phyloP scores from a whole-genome alignment of 2,797 vertebrate species.

The Harpagifer antarcticus region DNA sequence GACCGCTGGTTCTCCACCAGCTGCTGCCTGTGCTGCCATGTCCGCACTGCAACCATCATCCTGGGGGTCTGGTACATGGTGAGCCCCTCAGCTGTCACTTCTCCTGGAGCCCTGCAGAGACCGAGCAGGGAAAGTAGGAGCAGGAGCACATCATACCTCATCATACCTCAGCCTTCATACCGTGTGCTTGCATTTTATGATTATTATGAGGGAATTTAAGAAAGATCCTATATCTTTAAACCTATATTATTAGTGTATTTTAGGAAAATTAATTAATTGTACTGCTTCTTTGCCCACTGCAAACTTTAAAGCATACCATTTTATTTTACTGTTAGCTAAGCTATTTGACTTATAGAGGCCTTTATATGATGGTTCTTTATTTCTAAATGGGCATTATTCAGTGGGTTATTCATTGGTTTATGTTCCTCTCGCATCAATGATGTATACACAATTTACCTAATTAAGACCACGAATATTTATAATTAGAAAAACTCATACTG shows the following conservation, averaged over 20 bases:
- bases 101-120: constrained; percentile 12
- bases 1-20: constrained; percentile 91
- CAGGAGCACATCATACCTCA: neutral
- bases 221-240: too few species aligned
- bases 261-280: too few species aligned
- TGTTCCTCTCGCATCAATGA: neutral
- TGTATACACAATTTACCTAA: neutral
- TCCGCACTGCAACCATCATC: constrained; percentile 94
- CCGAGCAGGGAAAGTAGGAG: neutral
- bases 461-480: neutral
- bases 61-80: constrained; percentile 95
- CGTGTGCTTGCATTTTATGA: neutral
- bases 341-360: neutral
- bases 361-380: neutral
- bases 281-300: too few species aligned
- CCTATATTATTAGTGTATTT: too few species aligned
- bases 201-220: neutral
- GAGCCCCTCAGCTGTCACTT: constrained; percentile 66
- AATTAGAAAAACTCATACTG: neutral
- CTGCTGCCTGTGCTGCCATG: constrained; percentile 95
- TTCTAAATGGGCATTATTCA: neutral
- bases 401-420: neutral
- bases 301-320: neutral
- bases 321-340: neutral
- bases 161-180: neutral